Evolutionary conservation across 1,140 invertebrate species (phyloP).

Genomic region (Bradynema listronoti): DNA sequence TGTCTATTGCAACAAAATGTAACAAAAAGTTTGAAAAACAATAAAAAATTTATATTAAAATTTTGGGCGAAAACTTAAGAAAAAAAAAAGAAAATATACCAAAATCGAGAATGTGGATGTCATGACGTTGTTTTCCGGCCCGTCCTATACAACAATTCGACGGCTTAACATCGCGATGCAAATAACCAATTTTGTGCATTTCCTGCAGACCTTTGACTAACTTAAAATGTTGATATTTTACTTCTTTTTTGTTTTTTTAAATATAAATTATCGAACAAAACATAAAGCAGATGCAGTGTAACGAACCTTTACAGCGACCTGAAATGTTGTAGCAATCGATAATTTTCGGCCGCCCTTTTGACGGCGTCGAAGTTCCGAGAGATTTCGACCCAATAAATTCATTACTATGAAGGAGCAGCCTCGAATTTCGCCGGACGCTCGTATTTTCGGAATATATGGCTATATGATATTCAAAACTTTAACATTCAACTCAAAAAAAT

Average conservation of each 20-base stretch:
- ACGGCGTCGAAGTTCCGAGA: constrained; percentile 11
- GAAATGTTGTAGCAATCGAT: background rate
- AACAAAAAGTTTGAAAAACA: no score
- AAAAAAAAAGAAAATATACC: constrained; percentile 10
- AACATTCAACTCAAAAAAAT: background rate
- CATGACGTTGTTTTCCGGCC: background rate
- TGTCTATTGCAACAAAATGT: no score
- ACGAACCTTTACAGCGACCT: constrained; percentile 2
- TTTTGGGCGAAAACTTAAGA: background rate
- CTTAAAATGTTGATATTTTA: background rate
- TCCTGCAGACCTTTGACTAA: constrained; percentile 1
- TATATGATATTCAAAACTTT: background rate
- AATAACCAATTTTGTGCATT: constrained; percentile 20
- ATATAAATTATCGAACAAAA: no score
- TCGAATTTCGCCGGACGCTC: constrained; percentile 9
- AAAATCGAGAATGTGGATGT: constrained; percentile 17
- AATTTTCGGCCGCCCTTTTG: constrained; percentile 12
- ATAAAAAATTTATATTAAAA: no score
- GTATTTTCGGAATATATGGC: constrained; percentile 13
- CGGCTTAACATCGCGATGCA: constrained; percentile 15
- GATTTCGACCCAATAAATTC: constrained; percentile 15
- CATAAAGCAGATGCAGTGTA: no score
- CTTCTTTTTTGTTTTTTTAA: no score
- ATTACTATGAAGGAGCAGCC: constrained; percentile 16
- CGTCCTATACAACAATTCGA: constrained; percentile 16